A percentile compares a stretch with the other conserved stretches of the same genome.
Evolutionary conservation across 2,888 invertebrate genomes (phyloP).

Genomic region (Capitulum mitella): DNA sequence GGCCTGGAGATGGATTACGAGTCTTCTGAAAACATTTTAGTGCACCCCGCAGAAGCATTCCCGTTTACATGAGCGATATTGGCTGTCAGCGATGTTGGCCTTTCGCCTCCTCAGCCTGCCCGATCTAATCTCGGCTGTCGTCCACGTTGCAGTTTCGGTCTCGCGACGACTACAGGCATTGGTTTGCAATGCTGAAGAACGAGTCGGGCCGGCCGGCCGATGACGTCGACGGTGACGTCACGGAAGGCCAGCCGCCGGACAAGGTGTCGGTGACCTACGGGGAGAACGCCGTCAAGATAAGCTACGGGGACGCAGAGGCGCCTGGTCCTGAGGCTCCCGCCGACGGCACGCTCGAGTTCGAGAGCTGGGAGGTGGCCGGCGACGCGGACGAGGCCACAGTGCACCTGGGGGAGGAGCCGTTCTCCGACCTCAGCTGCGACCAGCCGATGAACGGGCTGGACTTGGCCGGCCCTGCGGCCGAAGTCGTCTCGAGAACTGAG

Average conservation of each 20-base stretch:
- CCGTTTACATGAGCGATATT: too few species aligned
- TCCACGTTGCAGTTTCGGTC: neutral
- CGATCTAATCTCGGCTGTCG: too few species aligned
- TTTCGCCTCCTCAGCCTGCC: too few species aligned
- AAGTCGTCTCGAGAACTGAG: too few species aligned
- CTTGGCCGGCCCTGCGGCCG: neutral
- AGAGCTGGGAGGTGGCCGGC: constrained; percentile 9
- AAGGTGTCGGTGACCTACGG: neutral
- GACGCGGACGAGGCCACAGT: neutral
- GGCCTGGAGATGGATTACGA: too few species aligned
- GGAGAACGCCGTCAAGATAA: neutral
- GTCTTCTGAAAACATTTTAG: too few species aligned
- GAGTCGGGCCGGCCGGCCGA: neutral
- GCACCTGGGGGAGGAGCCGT: neutral
- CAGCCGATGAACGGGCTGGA: neutral
- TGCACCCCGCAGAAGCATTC: too few species aligned
- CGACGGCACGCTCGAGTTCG: neutral
- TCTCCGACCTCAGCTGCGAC: neutral
- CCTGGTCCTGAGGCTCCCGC: neutral
- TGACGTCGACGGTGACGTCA: neutral
- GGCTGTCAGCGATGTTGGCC: too few species aligned
- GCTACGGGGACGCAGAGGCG: neutral
- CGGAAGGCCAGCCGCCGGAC: neutral
- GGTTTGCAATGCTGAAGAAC: neutral
- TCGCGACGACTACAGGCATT: neutral